Base-by-base conservation (phyloP, 2,113 vertebrate genomes). In the Pimephales promelas region DNA sequence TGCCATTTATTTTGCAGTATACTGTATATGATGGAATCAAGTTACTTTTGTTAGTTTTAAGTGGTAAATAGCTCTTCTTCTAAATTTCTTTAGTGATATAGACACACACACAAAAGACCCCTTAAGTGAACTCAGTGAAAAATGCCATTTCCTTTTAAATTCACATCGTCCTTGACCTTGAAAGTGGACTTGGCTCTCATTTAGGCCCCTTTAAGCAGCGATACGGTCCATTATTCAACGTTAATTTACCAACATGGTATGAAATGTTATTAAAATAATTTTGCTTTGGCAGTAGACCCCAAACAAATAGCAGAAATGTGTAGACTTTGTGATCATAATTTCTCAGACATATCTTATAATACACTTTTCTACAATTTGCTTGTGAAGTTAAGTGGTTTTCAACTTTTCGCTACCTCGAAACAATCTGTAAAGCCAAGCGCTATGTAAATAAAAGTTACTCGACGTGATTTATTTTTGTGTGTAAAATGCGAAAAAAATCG, bases 31-130 rank as follows among this genome's bases (percentile, higher is more conserved):
- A 57, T 57, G 57, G 72, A 54, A 62, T 64, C 31, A n/a, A 36
- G 31, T 77, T 77, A 40, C 74, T 57, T 40, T 40, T 71, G 36
- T 45, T 71, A 71, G 36, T 71, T 71, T 45, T 72, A 61, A 24
- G 9, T 61, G 22, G n/a, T 26, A 22, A 20, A n/a, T 57, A 3
- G 22, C 56, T 57, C 2, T 57, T 8, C 40, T 40, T 40, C 40
- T 40, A 49, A 16, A 49, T 49, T 49, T 49, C 47, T 49, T 49
- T 16, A 49, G 47, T 4, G 45, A 47, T 47, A 20, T 52, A 28
- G 1, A 28, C 28, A 52, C 49, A 57, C 22, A 59, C 56, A 59
- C 3, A 26, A 61, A 61, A 26, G 11, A 7, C 1, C 28, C 0
- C 34, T 40, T 5, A 40, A 40, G 34, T 68, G 34, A 40, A 70